Base-by-base conservation (phyloP, 2,113 vertebrate genomes). In the Haemorhous mexicanus region DNA sequence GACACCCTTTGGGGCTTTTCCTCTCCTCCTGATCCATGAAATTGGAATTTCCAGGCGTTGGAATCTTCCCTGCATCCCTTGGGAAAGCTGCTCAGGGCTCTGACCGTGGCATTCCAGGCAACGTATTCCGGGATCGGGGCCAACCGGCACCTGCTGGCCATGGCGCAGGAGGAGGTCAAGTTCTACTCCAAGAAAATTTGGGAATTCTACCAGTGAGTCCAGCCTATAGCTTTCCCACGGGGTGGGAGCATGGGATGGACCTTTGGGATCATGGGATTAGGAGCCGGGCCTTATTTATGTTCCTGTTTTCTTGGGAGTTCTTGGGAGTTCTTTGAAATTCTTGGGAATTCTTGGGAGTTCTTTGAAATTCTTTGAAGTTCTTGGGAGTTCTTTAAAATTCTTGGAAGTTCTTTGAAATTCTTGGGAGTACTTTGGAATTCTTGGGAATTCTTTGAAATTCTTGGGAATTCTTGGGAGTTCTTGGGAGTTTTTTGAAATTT, bases 101-200 rank as follows among this genome's bases (percentile, higher is more conserved):
- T 98, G 81, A 89, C 41, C 4, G 61, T 95, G 58, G 97, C 97
- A 24, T 98, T 98, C 83, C 98, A 98, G 94, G 98, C 98, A 18
- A 97, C 98, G 0, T 98, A 97, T 6, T 83, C 96, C 1, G 98
- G 98, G 6, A 59, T 97, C 0, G 98, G 98, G 4, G 97, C 98
- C 84, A 98, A 94, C 67, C 97, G 98, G 56, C 98, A 98, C 85
- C 96, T 98, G 44, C 96, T 98, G 95, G 78, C 9, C 7, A 96
- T 98, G 97, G 98, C 98, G 2, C 98, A 98, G 93, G 97, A 97
- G 30, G 98, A 98, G 80, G 95, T 98, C 89, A 98, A 98, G 59
- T 94, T 97, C 41, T 98, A 98, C 0, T 97, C 98, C 4, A 58
- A 13, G 70, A 96, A 98, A 41, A 96, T 98, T 21, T 98, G 98